A percentile compares a stretch with the other conserved stretches of the same genome.
These are phyloP conservation scores for Alloplasta piceator DNA, from an alignment of 2,888 invertebrate species.

Conservation along the genomic window DNA sequence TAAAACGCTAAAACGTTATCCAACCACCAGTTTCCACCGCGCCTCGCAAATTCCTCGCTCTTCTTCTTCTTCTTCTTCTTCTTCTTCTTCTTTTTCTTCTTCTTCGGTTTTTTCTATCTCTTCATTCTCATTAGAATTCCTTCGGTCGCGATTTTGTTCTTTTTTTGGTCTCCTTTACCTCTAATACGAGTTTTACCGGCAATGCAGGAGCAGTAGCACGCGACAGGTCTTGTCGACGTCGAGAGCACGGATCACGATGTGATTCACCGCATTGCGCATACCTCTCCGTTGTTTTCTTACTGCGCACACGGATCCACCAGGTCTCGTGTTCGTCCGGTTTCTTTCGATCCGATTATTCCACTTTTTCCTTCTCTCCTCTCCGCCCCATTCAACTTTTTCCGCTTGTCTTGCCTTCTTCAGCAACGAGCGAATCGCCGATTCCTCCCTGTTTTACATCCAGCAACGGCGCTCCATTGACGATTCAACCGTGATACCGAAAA, in stretches of 20 bases:
- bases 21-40: conserved; percentile 17
- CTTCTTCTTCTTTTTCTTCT: conserved; percentile 16
- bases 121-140: conserved; percentile 35
- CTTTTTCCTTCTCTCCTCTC: conserved; percentile 6
- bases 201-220: conserved; percentile 70
- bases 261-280: background rate
- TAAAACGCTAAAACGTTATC: background rate
- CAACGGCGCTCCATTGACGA: no score
- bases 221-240: conserved; percentile 71
- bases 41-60: conserved; percentile 2
- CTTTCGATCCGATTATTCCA: background rate
- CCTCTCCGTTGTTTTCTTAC: background rate
- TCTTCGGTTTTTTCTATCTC: background rate
- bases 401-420: background rate
- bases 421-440: conserved; percentile 14
- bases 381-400: background rate
- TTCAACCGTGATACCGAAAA: background rate
- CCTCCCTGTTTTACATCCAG: conserved; percentile 35
- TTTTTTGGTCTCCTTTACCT: conserved; percentile 5
- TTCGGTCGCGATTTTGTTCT: background rate
- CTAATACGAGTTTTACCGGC: background rate
- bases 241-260: background rate
- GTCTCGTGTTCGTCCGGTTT: conserved; percentile 7
- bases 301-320: background rate
- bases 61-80: conserved; percentile 21